Base-by-base conservation (phyloP, 2,797 vertebrate genomes). In the Naso thynnoides region DNA sequence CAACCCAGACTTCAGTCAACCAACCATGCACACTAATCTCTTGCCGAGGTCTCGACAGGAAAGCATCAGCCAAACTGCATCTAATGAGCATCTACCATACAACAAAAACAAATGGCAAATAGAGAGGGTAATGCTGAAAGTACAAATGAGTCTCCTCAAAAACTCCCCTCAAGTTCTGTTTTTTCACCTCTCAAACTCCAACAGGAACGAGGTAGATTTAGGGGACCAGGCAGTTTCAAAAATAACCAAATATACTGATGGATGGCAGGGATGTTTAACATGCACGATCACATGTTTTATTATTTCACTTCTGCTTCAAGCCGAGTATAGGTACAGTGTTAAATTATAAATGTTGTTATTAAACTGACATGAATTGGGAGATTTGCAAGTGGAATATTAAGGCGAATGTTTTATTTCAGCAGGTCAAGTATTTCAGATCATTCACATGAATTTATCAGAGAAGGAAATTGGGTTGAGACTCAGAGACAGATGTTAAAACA, bases 1-100 rank as follows among this genome's bases (percentile, higher is more conserved):
- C 85, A 86, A 87, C 76, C 86, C 88, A 83, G 84, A 85, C 86
- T 91, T 86, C 72, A 91, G 87, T 88, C 87, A 90, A 86, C 88
- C 90, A 92, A 82, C 76, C 86, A 80, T 58, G 82, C 62, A 66
- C 71, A 56, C 86, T 91, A 90, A 92, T 91, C 89, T 88, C 75
- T 76, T 39, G 31, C 66, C 24, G 38, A 61, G 73, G 82, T 83
- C 86, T 85, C 71, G 15, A 72, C 50, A 77, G 71, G 75, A 73
- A 74, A 42, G 63, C 64, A 78, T 78, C 74, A 84, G 70, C 66
- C 67, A 86, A 84, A 85, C 83, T 42, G 59, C 84, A 67, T 59
- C 68, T 89, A 91, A 91, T 78, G 73, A 90, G 83, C 38, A 74
- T 70, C 56, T 59, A 78, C 55, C 26, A 31, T 41, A 60, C 68